phyloP scores from a whole-genome alignment of 1,140 invertebrate species.

The Melitaea cinxia region DNA sequence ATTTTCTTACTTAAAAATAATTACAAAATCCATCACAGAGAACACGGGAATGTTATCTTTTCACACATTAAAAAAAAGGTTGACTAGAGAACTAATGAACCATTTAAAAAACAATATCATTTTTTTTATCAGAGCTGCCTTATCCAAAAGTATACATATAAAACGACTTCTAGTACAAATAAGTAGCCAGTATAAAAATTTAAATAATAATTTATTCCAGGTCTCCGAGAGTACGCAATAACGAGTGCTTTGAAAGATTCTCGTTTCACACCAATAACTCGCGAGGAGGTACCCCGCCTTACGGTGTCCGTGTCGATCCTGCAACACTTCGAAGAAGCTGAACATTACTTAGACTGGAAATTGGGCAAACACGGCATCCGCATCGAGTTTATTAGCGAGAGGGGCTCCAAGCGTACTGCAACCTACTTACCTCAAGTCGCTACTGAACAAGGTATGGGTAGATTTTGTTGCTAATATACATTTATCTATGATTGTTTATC shows the following conservation, averaged over 20 bases:
- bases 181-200: no score
- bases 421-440: conserved; percentile 99
- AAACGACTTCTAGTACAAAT: no score
- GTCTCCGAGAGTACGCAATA: conserved; percentile 97
- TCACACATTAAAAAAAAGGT: no score
- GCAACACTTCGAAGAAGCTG: conserved; percentile 95
- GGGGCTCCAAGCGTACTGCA: conserved; percentile 96
- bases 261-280: conserved; percentile 96
- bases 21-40: no score
- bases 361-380: conserved; percentile 98
- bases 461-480: no score
- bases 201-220: conserved; percentile 62
- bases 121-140: no score
- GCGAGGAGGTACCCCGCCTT: conserved; percentile 95
- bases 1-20: no score
- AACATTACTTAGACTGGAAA: conserved; percentile 98
- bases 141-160: no score
- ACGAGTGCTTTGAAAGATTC: conserved; percentile 99
- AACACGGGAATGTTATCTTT: no score
- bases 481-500: no score
- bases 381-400: conserved; percentile 98
- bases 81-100: no score
- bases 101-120: no score
- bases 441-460: conserved; percentile 94
- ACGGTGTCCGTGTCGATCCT: conserved; percentile 98